Evolutionary conservation across 2,113 vertebrate species (phyloP).

Genomic region (Panthera tigris): DNA sequence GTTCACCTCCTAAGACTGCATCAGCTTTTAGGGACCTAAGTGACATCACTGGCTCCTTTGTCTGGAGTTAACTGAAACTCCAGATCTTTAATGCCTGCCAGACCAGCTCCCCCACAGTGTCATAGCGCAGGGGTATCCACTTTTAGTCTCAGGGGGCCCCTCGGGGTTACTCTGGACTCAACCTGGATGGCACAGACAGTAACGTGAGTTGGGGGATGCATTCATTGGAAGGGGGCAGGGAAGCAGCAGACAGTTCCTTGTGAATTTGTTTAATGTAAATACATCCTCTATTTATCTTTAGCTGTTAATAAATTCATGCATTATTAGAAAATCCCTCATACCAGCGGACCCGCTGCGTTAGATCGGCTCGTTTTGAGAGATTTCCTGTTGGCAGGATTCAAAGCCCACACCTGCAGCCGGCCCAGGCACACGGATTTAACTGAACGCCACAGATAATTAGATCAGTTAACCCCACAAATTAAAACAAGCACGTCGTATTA

Average conservation of each 20-base stretch:
- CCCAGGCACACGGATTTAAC: slow-evolving; percentile 85
- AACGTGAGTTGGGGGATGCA: not conserved
- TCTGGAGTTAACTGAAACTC: not conserved
- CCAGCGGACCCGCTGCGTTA: slow-evolving; percentile 81
- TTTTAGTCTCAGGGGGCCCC: not conserved
- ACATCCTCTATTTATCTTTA: slow-evolving; percentile 82
- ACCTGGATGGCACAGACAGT: not conserved
- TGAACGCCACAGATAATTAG: slow-evolving; percentile 87
- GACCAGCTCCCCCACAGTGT: not conserved
- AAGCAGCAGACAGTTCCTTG: slow-evolving; percentile 62
- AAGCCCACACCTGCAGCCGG: slow-evolving; percentile 85
- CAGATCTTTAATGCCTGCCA: not conserved
- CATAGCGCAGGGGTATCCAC: not conserved
- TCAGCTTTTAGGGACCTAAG: not conserved
- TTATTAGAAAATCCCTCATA: slow-evolving; percentile 84
- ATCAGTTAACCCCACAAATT: slow-evolving; percentile 89
- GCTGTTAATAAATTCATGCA: slow-evolving; percentile 84
- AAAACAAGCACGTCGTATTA: slow-evolving; percentile 87
- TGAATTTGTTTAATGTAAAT: slow-evolving; percentile 85
- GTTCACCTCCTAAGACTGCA: not conserved
- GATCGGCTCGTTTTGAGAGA: slow-evolving; percentile 85
- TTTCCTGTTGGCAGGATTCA: slow-evolving; percentile 86
- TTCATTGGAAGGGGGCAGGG: not conserved
- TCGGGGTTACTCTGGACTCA: not conserved
- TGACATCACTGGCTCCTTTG: not conserved